A percentile compares a stretch with the other conserved stretches of the same genome.
phyloP scores from a whole-genome alignment of 2,113 vertebrate species.

The Pan paniscus region DNA sequence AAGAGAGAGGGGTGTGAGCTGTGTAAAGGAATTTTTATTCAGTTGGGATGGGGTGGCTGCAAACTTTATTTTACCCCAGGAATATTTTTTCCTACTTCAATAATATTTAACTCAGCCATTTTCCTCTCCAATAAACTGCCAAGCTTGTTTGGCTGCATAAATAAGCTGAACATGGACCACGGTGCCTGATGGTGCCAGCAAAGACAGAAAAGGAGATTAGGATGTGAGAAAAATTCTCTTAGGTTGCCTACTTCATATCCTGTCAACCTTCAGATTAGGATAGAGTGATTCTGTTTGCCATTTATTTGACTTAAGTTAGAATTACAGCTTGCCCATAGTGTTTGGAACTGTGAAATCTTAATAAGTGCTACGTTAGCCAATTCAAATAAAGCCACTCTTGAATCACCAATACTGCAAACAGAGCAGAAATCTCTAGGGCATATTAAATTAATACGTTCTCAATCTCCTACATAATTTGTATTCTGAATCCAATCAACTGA shows the following conservation, averaged over 20 bases:
- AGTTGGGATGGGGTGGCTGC: not conserved
- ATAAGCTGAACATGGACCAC: not conserved
- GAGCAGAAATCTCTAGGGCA: not conserved
- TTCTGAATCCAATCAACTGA: not conserved
- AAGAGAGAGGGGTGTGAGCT: not conserved
- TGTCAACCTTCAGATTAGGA: not conserved
- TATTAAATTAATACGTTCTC: slow-evolving; percentile 36
- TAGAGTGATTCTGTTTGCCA: not conserved
- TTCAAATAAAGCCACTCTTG: slow-evolving; percentile 42
- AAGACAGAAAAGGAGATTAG: not conserved
- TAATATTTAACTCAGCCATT: not conserved
- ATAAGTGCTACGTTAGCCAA: not conserved
- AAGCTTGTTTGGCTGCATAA: not conserved
- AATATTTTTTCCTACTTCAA: not conserved
- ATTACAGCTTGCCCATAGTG: not conserved
- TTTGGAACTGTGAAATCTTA: slow-evolving; percentile 34
- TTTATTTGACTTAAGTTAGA: slow-evolving; percentile 29
- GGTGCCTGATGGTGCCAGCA: not conserved
- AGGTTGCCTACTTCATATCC: not conserved
- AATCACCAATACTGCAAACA: not conserved
- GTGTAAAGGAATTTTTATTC: not conserved
- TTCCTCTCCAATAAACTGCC: not conserved
- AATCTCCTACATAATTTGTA: not conserved
- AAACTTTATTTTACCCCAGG: not conserved
- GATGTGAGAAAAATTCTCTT: not conserved